phyloP scores from a whole-genome alignment of 2,888 invertebrate species.

The Cyaniris semiargus region DNA sequence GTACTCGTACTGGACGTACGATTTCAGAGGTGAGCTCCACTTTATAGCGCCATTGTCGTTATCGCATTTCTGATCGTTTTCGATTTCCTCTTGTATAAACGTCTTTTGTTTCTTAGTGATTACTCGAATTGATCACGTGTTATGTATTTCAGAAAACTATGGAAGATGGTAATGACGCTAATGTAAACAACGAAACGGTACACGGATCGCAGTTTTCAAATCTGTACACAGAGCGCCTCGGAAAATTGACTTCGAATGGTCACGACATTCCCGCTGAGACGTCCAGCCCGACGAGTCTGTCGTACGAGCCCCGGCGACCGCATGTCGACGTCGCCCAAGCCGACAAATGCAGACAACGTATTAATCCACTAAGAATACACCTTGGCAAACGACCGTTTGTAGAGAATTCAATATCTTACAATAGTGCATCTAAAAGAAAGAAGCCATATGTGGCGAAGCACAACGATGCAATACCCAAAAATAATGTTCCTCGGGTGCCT shows the following conservation, averaged over 20 bases:
- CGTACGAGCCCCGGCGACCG: constrained; percentile 54
- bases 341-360: constrained; percentile 66
- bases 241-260: constrained; percentile 68
- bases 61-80: constrained; percentile 64
- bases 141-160: constrained; percentile 77
- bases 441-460: constrained; percentile 58
- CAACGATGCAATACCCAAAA: constrained; percentile 56
- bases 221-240: constrained; percentile 62
- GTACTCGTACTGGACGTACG: constrained; percentile 79
- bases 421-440: constrained; percentile 63
- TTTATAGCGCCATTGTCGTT: constrained; percentile 56
- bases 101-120: constrained; percentile 74
- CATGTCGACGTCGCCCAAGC: constrained; percentile 55
- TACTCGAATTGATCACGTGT: constrained; percentile 67
- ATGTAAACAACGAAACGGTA: constrained; percentile 70
- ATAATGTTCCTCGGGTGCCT: constrained; percentile 59
- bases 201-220: constrained; percentile 60
- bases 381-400: constrained; percentile 76
- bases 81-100: constrained; percentile 71
- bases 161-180: constrained; percentile 78
- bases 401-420: constrained; percentile 65
- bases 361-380: constrained; percentile 72
- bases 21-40: constrained; percentile 70
- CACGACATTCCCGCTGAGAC: constrained; percentile 56
- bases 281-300: constrained; percentile 40